phyloP scores from a whole-genome alignment of 1,140 invertebrate species.

The Drosophila biarmipes region DNA sequence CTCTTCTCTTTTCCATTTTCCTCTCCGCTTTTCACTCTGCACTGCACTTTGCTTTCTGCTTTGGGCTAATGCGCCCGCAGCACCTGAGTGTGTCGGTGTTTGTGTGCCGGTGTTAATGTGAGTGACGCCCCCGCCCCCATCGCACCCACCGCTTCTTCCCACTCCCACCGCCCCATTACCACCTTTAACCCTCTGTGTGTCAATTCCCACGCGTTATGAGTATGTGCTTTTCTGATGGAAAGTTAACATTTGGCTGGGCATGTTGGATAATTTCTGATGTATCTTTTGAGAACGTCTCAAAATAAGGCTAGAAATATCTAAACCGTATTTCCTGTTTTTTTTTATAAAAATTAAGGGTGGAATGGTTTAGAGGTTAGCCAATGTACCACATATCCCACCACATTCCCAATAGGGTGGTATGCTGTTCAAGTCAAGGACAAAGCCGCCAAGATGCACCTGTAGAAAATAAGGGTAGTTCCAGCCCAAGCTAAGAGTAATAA shows the following conservation, averaged over 20 bases:
- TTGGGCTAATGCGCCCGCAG: constrained; percentile 22
- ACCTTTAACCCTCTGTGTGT: constrained; percentile 24
- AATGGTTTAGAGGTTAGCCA: background rate
- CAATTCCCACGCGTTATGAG: background rate
- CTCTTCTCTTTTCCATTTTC: background rate
- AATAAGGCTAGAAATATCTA: background rate
- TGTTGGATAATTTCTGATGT: background rate
- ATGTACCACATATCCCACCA: background rate
- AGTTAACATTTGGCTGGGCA: background rate
- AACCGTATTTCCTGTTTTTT: background rate
- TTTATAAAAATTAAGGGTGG: background rate
- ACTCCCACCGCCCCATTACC: background rate
- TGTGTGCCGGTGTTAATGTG: background rate
- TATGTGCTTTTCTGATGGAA: background rate
- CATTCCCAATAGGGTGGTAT: background rate
- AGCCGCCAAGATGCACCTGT: background rate
- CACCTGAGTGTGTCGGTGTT: constrained; percentile 11
- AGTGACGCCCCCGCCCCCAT: too few species aligned
- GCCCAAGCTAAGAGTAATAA: background rate
- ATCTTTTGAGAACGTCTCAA: background rate
- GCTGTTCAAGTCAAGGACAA: background rate
- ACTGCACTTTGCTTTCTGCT: constrained; percentile 30
- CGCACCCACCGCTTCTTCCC: constrained; percentile 12
- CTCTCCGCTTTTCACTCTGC: background rate
- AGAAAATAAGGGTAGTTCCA: background rate